phyloP scores from a whole-genome alignment of 2,888 invertebrate genomes.

The Platycheirus albimanus region DNA sequence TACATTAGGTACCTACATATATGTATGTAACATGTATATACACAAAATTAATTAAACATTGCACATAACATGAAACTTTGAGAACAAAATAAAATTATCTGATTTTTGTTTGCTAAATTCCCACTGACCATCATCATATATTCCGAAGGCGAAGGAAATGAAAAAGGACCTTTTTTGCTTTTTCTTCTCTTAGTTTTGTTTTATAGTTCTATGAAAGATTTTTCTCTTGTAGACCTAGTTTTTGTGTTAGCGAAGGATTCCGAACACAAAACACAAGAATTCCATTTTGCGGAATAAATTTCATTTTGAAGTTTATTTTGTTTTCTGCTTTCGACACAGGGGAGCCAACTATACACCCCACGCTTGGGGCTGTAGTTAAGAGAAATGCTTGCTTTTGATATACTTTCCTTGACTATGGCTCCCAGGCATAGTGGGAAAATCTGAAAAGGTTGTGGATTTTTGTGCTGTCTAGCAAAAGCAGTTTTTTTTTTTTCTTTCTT shows the following conservation, averaged over 20 bases:
- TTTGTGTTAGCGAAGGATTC: conserved; percentile 31
- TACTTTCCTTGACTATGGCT: conserved; percentile 15
- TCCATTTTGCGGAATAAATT: conserved; percentile 64
- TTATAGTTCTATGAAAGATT: conserved; percentile 15
- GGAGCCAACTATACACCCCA: conserved; percentile 20
- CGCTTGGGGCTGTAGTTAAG: conserved; percentile 28
- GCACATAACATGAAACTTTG: too few species aligned
- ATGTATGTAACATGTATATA: too few species aligned
- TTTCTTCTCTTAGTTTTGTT: not conserved
- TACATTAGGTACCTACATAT: too few species aligned
- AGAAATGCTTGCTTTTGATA: conserved; percentile 43
- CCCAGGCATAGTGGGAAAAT: conserved; percentile 11
- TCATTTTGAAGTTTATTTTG: conserved; percentile 59
- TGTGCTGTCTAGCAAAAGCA: conserved; percentile 19
- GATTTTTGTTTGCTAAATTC: not conserved
- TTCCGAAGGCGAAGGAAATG: not conserved
- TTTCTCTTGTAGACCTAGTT: conserved; percentile 28
- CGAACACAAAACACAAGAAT: conserved; percentile 56
- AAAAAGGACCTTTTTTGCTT: not conserved
- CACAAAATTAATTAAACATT: too few species aligned
- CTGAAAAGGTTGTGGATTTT: conserved; percentile 36
- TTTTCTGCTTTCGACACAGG: conserved; percentile 38
- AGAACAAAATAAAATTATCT: not conserved
- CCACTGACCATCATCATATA: not conserved
- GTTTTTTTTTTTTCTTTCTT: conserved; percentile 35